Conservation (phyloP, 2,113 vertebrate genomes). For the Calidris pygmaea region DNA sequence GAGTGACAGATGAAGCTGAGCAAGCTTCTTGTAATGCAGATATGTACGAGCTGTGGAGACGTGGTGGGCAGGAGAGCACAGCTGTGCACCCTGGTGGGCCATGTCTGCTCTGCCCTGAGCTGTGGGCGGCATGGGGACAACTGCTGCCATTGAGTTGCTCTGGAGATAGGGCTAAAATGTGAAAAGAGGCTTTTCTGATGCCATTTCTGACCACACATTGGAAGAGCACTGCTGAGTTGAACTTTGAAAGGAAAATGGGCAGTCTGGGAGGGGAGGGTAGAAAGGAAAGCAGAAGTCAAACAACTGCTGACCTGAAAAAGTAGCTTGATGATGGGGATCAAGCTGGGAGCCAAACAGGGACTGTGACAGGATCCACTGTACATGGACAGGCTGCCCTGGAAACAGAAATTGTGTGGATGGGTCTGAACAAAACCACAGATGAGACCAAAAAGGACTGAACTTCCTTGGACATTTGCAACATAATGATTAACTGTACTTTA, state of each 20-base stretch:
- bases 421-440: background rate
- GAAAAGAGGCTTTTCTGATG: background rate
- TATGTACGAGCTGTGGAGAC: too few relatives aligned
- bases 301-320: background rate
- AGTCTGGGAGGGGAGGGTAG: background rate
- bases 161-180: background rate
- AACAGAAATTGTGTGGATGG: background rate
- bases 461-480: background rate
- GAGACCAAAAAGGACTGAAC: background rate
- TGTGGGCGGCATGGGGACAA: background rate
- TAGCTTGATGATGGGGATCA: background rate
- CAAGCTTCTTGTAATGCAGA: background rate
- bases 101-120: accelerated
- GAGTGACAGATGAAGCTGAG: background rate
- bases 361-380: background rate
- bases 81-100: background rate
- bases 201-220: background rate
- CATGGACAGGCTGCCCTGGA: background rate
- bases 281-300: background rate
- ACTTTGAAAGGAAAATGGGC: background rate
- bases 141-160: background rate
- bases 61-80: background rate
- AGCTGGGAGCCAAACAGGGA: background rate
- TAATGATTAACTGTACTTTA: background rate
- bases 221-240: background rate